phyloP scores from a whole-genome alignment of 2,113 vertebrate species.

The Pongo pygmaeus region DNA sequence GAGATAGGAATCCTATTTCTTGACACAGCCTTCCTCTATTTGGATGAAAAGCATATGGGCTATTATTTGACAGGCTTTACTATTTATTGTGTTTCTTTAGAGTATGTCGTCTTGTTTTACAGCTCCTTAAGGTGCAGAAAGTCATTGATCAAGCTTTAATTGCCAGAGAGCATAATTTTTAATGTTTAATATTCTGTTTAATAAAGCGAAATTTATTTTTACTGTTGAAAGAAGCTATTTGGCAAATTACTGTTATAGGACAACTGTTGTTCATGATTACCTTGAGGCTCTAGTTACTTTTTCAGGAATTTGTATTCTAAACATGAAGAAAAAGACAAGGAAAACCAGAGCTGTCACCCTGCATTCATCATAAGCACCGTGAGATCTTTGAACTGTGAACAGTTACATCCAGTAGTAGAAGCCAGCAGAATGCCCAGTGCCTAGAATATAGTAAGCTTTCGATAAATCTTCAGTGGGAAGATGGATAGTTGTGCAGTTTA shows the following conservation, averaged over 20 bases:
- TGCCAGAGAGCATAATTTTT: slow-evolving; percentile 25
- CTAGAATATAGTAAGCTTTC: neutral
- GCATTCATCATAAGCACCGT: neutral
- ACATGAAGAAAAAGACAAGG: neutral
- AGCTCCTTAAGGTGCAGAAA: neutral
- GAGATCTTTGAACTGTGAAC: neutral
- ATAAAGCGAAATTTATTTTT: neutral
- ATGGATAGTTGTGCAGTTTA: neutral
- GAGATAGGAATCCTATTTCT: neutral
- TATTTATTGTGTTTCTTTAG: neutral
- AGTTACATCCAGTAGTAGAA: neutral
- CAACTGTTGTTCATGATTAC: neutral
- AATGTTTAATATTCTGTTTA: slow-evolving; percentile 25
- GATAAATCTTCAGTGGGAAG: neutral
- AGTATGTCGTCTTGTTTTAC: neutral
- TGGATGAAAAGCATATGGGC: neutral
- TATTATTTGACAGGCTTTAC: neutral
- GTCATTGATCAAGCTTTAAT: neutral
- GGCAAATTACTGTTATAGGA: neutral
- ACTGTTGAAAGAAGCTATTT: neutral
- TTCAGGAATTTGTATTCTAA: neutral
- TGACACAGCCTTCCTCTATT: neutral
- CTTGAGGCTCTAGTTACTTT: neutral
- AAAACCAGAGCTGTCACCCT: neutral
- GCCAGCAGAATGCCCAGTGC: neutral